These are phyloP conservation scores for Pollenia griseotomentosa DNA, from an alignment of 2,888 invertebrate genomes.

Conservation along the genomic window DNA sequence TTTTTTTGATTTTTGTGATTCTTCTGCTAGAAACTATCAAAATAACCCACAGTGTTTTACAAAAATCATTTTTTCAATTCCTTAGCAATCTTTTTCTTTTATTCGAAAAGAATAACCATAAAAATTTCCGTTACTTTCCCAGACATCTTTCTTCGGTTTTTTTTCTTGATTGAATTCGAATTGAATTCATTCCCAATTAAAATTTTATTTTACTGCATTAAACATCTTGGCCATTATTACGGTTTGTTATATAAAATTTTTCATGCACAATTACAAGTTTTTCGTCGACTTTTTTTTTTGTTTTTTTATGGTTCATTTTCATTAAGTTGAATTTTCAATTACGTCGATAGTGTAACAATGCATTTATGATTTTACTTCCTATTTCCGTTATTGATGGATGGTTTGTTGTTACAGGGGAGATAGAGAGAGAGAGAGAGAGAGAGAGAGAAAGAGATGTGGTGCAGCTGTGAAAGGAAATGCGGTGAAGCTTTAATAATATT, in stretches of 20 bases:
- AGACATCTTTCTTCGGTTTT: conserved; percentile 18
- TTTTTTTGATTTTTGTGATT: no score
- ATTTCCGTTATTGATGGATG: conserved; percentile 64
- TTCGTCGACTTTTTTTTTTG: neutral
- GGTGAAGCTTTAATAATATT: conserved; percentile 56
- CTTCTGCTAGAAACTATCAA: neutral
- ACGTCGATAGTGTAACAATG: conserved; percentile 64
- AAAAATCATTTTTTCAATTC: neutral
- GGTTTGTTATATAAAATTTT: conserved; percentile 53
- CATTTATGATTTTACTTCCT: conserved; percentile 66
- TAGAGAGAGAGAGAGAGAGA: no score
- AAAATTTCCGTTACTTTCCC: conserved; percentile 21
- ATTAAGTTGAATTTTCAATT: conserved; percentile 53
- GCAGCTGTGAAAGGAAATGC: conserved; percentile 11
- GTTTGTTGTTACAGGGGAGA: conserved; percentile 22
- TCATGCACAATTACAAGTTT: conserved; percentile 53
- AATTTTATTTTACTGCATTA: conserved; percentile 67
- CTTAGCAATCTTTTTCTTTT: neutral
- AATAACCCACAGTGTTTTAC: neutral
- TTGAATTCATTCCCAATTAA: conserved; percentile 64
- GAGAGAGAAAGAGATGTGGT: no score
- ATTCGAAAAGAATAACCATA: neutral
- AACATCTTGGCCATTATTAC: conserved; percentile 53
- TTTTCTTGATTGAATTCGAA: conserved; percentile 16
- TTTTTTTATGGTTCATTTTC: conserved; percentile 2